Conservation (phyloP, 2,113 vertebrate species). For the Anarhynchus alexandrinus region DNA sequence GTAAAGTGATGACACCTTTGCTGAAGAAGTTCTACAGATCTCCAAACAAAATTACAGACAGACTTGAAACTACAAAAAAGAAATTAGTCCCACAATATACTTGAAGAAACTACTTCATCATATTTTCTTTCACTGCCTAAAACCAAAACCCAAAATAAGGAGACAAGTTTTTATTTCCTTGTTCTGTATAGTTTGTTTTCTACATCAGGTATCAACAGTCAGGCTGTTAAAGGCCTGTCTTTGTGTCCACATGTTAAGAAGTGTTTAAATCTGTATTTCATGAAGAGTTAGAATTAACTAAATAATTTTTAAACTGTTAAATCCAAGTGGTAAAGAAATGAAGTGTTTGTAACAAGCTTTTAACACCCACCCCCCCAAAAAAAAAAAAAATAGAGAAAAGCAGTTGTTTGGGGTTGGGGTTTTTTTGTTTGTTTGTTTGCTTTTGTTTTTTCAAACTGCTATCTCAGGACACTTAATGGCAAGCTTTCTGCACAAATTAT, state of each 20-base stretch:
- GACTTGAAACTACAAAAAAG: not conserved
- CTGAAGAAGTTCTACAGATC: not conserved
- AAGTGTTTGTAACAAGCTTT: not conserved
- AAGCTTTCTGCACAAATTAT: not conserved
- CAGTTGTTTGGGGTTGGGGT: not conserved
- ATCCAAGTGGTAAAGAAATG: not conserved
- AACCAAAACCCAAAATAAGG: not conserved
- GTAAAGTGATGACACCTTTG: not conserved
- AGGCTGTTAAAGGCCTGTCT: not conserved
- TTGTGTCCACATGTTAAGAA: not conserved
- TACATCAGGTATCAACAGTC: not conserved
- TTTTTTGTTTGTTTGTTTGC: not conserved
- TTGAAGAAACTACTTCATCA: not conserved
- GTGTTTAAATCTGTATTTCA: not conserved
- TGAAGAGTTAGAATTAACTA: not conserved
- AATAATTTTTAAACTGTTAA: not conserved
- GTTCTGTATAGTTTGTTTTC: not conserved
- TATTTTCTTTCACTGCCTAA: not conserved
- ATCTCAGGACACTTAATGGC: not conserved
- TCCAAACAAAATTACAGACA: not conserved
- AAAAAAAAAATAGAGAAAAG: not conserved
- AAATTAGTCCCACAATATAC: not conserved
- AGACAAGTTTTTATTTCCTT: not conserved
- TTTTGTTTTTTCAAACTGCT: not conserved
- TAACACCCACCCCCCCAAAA: not conserved